Evolutionary conservation across 2,797 vertebrate genomes (phyloP).

Genomic region (Coregonus suidteri): DNA sequence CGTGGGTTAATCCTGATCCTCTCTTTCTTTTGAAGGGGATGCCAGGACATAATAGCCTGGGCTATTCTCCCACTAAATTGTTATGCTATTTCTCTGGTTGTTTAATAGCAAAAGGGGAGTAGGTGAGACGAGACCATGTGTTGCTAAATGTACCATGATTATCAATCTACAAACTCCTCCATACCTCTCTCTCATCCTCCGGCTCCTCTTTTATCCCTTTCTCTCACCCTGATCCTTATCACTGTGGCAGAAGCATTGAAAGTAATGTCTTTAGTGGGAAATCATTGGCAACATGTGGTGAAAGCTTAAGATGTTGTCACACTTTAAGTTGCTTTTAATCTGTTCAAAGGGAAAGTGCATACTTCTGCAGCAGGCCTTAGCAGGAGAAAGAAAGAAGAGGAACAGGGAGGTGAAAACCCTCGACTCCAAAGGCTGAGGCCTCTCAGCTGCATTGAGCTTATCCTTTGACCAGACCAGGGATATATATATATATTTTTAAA

Average conservation of each 20-base stretch:
- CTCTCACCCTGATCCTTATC: constrained; percentile 78
- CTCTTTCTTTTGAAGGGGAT: constrained; percentile 81
- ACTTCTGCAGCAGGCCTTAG: constrained; percentile 72
- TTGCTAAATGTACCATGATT: constrained; percentile 76
- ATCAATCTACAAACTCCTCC: constrained; percentile 65
- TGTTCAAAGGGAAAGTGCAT: constrained; percentile 81
- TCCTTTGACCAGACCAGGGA: too few species aligned
- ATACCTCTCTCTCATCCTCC: constrained; percentile 23
- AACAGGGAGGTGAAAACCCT: constrained; percentile 32
- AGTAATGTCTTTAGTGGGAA: constrained; percentile 81
- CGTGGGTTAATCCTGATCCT: constrained; percentile 82
- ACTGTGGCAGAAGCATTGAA: constrained; percentile 78
- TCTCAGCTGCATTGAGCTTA: constrained; percentile 51
- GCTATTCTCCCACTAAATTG: constrained; percentile 80
- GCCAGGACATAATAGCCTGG: constrained; percentile 82
- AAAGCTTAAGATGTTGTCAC: constrained; percentile 89
- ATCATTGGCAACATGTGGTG: constrained; percentile 82
- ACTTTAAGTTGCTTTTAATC: constrained; percentile 87
- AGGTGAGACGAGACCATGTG: constrained; percentile 70
- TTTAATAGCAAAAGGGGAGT: constrained; percentile 65
- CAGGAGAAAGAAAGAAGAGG: constrained; percentile 38
- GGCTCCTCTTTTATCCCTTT: constrained; percentile 75
- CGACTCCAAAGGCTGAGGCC: constrained; percentile 22
- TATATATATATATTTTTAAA: too few species aligned
- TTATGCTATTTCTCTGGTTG: constrained; percentile 75